A percentile compares a stretch with the other conserved stretches of the same genome.
Conservation (phyloP, 2,113 vertebrate genomes). For the Drymodes brunneopygia region DNA sequence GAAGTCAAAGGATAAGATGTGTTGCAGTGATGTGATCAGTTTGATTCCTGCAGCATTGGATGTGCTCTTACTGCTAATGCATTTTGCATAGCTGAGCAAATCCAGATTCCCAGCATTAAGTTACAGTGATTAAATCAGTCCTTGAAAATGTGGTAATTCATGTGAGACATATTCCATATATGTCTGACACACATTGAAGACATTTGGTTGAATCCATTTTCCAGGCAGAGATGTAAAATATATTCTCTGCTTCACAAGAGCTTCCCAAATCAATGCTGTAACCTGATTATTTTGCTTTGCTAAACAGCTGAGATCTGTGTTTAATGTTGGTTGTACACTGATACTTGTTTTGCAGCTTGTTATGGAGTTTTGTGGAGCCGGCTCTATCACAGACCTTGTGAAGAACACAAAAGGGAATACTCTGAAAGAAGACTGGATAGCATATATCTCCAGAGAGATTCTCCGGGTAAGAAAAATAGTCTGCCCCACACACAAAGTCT, state of each 20-base stretch:
- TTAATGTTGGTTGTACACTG: not conserved
- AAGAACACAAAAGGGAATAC: constrained; percentile 98
- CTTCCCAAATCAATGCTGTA: not conserved
- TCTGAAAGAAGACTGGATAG: constrained; percentile 99
- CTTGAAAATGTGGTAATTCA: constrained; percentile 26
- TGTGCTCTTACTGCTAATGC: not conserved
- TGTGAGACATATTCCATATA: constrained; percentile 22
- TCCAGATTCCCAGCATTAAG: not conserved
- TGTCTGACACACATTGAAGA: not conserved
- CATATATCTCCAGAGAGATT: constrained; percentile 97
- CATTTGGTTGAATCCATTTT: constrained; percentile 26
- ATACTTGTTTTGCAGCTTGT: constrained; percentile 81
- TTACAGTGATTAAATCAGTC: not conserved
- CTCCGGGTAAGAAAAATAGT: constrained; percentile 79
- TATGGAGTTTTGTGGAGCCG: constrained; percentile 98
- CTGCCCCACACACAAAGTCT: not conserved
- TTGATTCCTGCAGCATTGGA: not conserved
- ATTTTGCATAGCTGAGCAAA: constrained; percentile 25
- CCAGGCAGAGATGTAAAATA: not conserved
- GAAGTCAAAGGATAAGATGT: not conserved
- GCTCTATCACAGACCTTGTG: constrained; percentile 97
- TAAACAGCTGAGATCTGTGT: not conserved
- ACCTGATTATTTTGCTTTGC: not conserved
- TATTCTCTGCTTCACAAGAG: not conserved
- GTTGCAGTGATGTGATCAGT: not conserved